These are phyloP conservation scores for Pluvialis apricaria DNA, from an alignment of 2,113 vertebrate genomes.

Conservation along the genomic window DNA sequence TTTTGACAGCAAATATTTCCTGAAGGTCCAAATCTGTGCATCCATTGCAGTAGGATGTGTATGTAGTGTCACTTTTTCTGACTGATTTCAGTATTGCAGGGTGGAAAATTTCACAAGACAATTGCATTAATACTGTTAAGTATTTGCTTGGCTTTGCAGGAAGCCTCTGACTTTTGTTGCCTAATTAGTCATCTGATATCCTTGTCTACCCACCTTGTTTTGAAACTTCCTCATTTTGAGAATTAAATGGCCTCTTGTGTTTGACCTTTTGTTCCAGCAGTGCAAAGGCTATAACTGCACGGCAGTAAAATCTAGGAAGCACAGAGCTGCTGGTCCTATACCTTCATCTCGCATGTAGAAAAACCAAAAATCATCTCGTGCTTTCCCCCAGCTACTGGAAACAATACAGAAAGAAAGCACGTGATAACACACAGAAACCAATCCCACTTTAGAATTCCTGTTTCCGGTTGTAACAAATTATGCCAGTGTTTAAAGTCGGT, in stretches of 20 bases:
- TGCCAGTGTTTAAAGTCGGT: rapidly evolving
- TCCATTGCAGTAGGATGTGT: not conserved
- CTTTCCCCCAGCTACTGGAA: not conserved
- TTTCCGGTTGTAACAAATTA: not conserved
- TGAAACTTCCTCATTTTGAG: not conserved
- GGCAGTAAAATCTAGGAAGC: not conserved
- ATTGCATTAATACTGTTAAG: not conserved
- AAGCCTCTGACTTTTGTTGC: conserved; percentile 8
- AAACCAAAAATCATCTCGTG: not conserved
- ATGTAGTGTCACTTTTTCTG: not conserved
- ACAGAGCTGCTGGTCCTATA: not conserved
- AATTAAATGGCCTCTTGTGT: not conserved
- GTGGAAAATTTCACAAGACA: not conserved
- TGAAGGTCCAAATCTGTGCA: not conserved
- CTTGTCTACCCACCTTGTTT: not conserved
- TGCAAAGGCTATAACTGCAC: not conserved
- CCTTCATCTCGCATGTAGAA: rapidly evolving
- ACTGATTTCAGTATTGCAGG: not conserved
- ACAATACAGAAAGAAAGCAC: not conserved
- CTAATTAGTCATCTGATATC: not conserved
- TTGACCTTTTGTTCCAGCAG: not conserved
- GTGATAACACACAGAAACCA: not conserved
- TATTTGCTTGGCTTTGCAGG: not conserved
- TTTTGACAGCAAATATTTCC: not conserved
- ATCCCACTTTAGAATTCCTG: not conserved